phyloP scores from a whole-genome alignment of 1,140 invertebrate genomes.

The Galleria mellonella region DNA sequence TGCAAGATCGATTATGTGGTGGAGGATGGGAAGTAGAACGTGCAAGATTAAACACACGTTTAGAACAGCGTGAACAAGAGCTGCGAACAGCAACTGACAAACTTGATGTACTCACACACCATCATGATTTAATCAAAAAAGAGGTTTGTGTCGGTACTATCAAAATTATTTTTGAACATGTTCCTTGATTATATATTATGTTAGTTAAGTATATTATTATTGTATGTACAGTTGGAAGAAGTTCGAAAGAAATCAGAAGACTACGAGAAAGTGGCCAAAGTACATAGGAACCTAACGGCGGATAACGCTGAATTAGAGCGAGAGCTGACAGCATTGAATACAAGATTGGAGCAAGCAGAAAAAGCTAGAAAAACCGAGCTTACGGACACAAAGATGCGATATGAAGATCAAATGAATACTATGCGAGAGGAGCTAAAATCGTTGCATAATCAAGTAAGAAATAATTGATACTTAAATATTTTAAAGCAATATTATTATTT shows the following conservation, averaged over 20 bases:
- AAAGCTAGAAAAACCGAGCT: slow-evolving; percentile 89
- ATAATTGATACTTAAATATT: too few species aligned
- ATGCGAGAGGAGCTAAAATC: slow-evolving; percentile 91
- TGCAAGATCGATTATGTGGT: slow-evolving; percentile 77
- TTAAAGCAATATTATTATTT: too few species aligned
- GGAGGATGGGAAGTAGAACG: slow-evolving; percentile 78
- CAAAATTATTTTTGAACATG: not conserved
- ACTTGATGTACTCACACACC: slow-evolving; percentile 77
- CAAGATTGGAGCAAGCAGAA: slow-evolving; percentile 84
- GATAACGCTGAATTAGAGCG: slow-evolving; percentile 84
- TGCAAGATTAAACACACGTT: slow-evolving; percentile 78
- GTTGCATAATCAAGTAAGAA: slow-evolving; percentile 82
- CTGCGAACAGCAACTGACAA: slow-evolving; percentile 83
- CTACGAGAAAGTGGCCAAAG: slow-evolving; percentile 88
- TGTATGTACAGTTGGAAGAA: slow-evolving; percentile 82
- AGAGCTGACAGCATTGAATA: slow-evolving; percentile 83
- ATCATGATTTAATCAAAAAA: slow-evolving; percentile 56
- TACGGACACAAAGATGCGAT: slow-evolving; percentile 89
- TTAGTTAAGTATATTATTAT: not conserved
- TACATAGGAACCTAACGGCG: slow-evolving; percentile 84
- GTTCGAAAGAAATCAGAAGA: slow-evolving; percentile 87
- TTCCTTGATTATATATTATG: slow-evolving; percentile 1
- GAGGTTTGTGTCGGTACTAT: slow-evolving; percentile 30
- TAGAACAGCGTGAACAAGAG: slow-evolving; percentile 85
- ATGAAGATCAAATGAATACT: slow-evolving; percentile 89